phyloP scores from a whole-genome alignment of 1,140 invertebrate species.

The Dendrolimus kikuchii region DNA sequence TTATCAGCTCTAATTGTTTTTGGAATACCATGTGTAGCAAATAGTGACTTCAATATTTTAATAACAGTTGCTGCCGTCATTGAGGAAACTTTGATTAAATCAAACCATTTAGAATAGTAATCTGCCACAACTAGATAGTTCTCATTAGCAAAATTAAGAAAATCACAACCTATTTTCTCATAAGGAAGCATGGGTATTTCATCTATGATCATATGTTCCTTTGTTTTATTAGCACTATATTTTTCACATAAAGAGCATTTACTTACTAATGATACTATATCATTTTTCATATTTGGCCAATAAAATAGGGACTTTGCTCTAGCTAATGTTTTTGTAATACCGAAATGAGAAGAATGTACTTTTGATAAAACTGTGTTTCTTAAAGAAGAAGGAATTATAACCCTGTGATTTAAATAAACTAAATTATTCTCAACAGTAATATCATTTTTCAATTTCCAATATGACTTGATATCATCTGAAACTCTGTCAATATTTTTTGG shows the following conservation, averaged over 20 bases:
- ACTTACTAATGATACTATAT: slow-evolving; percentile 1
- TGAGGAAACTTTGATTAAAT: slow-evolving; percentile 9
- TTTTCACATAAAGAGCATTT: slow-evolving; percentile 2
- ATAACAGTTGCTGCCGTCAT: slow-evolving; percentile 16
- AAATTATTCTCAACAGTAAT: background rate
- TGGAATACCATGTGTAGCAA: slow-evolving; percentile 27
- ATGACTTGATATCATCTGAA: background rate
- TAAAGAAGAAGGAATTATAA: background rate
- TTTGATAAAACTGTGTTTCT: slow-evolving; percentile 1
- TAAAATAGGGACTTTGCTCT: background rate
- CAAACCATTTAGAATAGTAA: slow-evolving; percentile 35
- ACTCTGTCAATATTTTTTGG: slow-evolving; percentile 1
- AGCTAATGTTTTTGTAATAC: slow-evolving; percentile 1
- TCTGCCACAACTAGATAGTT: slow-evolving; percentile 27
- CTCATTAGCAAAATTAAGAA: slow-evolving; percentile 3
- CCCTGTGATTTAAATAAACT: slow-evolving; percentile 4
- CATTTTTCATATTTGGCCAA: slow-evolving; percentile 2
- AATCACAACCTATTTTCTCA: slow-evolving; percentile 6
- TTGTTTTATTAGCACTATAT: slow-evolving; percentile 3
- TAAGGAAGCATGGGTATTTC: background rate
- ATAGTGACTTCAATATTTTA: slow-evolving; percentile 18
- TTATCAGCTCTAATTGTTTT: slow-evolving; percentile 29
- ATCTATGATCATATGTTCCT: slow-evolving; percentile 4
- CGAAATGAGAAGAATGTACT: slow-evolving; percentile 1
- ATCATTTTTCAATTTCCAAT: slow-evolving; percentile 4